These are phyloP conservation scores for Papilio helenus DNA, from an alignment of 1,140 invertebrate species.

Conservation along the genomic window DNA sequence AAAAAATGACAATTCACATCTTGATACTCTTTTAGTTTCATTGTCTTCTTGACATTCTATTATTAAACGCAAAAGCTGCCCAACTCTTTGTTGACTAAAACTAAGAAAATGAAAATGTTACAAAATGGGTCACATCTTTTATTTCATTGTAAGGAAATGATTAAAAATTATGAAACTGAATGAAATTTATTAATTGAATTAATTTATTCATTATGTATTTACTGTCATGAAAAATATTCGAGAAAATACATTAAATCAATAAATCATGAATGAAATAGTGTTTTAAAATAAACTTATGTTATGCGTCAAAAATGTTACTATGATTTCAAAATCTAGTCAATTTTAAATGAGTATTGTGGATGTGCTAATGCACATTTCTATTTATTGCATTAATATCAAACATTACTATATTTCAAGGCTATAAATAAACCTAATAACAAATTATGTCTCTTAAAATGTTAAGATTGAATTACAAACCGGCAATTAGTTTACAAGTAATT, in stretches of 20 bases:
- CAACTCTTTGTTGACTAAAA: slow-evolving; percentile 10
- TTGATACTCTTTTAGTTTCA: background rate
- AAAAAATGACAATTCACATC: background rate
- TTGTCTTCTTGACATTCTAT: slow-evolving; percentile 1
- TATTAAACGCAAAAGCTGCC: background rate
- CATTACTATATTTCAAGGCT: too few relatives aligned
- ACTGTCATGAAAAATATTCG: background rate
- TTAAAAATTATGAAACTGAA: background rate
- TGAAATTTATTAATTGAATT: background rate
- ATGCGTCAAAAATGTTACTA: too few relatives aligned
- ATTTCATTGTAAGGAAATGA: background rate
- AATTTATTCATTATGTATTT: background rate
- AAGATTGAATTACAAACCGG: background rate
- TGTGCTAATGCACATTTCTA: too few relatives aligned
- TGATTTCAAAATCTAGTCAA: too few relatives aligned
- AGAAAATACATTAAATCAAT: too few relatives aligned
- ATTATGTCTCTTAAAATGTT: too few relatives aligned
- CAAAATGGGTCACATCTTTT: slow-evolving; percentile 4
- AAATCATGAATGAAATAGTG: too few relatives aligned
- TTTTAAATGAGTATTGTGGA: too few relatives aligned
- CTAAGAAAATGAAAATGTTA: slow-evolving; percentile 10
- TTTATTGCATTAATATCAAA: too few relatives aligned
- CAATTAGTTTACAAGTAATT: slow-evolving; percentile 11
- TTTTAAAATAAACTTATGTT: too few relatives aligned
- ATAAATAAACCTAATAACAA: too few relatives aligned